Base-by-base conservation (phyloP, 37 sponge, comb jelly and placozoan species). In the Diacarnus erythraeanus region DNA sequence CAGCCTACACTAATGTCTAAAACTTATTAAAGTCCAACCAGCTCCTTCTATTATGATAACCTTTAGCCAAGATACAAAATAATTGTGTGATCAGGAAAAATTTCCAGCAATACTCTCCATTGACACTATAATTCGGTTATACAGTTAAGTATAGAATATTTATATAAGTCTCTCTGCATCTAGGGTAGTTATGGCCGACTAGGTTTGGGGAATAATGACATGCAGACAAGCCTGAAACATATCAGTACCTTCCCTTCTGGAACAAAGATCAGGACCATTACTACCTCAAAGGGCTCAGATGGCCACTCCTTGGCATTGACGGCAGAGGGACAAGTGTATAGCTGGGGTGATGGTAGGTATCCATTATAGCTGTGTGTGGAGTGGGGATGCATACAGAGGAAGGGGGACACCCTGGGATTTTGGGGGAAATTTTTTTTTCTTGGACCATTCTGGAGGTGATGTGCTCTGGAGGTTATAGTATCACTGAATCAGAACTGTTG, bases 281-380 rank as follows among this genome's bases (percentile, higher is more conserved):
- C 84, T 18, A 81, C 84, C 15, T 93, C 97, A 2, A 64, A 77
- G 38, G 92, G 94, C 58, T 86, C 87, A 23, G 94, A 94, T 83
- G 94, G 97, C 3, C 94, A 97, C 84, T 81, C 85, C 59, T 43
- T 94, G 0, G 94, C 89, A 12, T 77, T 97, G 27, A 88, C 88
- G 68, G 40, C 60, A 17, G 72, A 86, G 21, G 97, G 97, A 23
- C 36, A 75, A 38, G 89, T 93, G 20, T 94, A 91, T 71, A 93
- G 94, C 81, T 97, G 97, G 97, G 97, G 97, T 9, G 97, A 97
- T 69, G 93, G 93, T 84, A 75, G 26, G 42, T 71, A 39, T 38
- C 20, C 9, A 27, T 29, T 66, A 34, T 66, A 34, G 3, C 20
- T 66, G 4, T 66, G 67, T 29, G 31, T 3, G 67, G 67, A 63